These are phyloP conservation scores for Microctonus hyperodae DNA, from an alignment of 2,888 invertebrate species.

Conservation along the genomic window DNA sequence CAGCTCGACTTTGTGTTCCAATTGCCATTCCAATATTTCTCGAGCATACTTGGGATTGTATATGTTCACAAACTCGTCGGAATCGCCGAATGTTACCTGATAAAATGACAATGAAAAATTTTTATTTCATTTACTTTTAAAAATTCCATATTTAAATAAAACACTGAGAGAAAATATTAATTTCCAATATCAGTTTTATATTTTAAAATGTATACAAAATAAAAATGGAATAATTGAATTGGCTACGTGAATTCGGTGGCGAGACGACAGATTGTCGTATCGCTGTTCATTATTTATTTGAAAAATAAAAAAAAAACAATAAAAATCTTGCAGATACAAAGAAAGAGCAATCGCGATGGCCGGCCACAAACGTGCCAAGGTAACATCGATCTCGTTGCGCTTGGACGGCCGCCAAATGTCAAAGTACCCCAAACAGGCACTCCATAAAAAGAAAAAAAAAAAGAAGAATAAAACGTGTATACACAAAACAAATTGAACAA, in stretches of 20 bases:
- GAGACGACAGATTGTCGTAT: neutral
- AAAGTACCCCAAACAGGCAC: slow-evolving; percentile 40
- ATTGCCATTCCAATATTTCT: slow-evolving; percentile 57
- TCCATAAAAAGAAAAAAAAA: slow-evolving; percentile 17
- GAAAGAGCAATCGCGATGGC: slow-evolving; percentile 7
- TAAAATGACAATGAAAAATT: too few relatives aligned
- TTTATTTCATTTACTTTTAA: neutral
- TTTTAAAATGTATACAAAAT: neutral
- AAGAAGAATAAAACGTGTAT: neutral
- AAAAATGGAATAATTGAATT: slow-evolving; percentile 9
- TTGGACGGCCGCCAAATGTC: slow-evolving; percentile 53
- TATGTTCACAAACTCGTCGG: slow-evolving; percentile 94
- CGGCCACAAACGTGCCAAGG: slow-evolving; percentile 46
- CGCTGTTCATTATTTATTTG: neutral
- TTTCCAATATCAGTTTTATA: neutral
- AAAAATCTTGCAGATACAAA: slow-evolving; percentile 7
- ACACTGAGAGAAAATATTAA: neutral
- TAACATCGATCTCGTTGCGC: slow-evolving; percentile 56
- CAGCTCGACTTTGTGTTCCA: slow-evolving; percentile 59
- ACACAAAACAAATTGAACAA: neutral
- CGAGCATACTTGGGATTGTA: slow-evolving; percentile 82
- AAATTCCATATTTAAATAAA: neutral
- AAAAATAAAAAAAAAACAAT: neutral
- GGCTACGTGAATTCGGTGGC: neutral
- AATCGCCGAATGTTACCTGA: slow-evolving; percentile 93